These are phyloP conservation scores for Podilymbus podiceps DNA, from an alignment of 2,113 vertebrate species.

Conservation along the genomic window DNA sequence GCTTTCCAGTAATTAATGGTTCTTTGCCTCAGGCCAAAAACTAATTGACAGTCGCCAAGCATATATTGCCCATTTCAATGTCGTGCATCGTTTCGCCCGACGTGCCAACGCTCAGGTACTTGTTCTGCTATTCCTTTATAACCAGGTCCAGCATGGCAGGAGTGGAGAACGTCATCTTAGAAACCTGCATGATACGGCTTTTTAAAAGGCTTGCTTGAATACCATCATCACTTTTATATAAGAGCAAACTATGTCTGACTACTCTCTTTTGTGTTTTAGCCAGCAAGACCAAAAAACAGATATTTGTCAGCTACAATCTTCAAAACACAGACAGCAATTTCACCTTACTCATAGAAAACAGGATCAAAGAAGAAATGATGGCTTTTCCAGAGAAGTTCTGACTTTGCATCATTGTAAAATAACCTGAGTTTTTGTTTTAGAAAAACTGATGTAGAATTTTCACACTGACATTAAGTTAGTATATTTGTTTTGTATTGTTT, in stretches of 20 bases:
- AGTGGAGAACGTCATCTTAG: not conserved
- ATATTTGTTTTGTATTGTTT: constrained; percentile 3
- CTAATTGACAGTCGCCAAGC: not conserved
- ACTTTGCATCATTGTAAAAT: not conserved
- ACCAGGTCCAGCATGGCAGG: not conserved
- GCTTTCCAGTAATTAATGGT: not conserved
- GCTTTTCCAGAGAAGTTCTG: constrained; percentile 90
- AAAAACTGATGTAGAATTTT: constrained; percentile 28
- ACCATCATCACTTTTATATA: not conserved
- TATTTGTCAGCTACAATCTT: constrained; percentile 94
- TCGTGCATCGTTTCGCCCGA: not conserved
- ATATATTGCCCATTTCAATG: not conserved
- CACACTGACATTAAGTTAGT: not conserved
- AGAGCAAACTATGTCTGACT: not conserved
- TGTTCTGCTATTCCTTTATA: not conserved
- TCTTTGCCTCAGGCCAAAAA: not conserved
- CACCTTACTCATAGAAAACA: constrained; percentile 87
- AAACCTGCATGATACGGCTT: not conserved
- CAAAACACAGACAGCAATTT: constrained; percentile 82
- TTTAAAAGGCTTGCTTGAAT: not conserved
- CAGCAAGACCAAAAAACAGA: constrained; percentile 94
- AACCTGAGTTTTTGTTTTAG: not conserved
- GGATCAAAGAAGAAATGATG: constrained; percentile 93
- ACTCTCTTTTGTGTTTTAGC: constrained; percentile 76
- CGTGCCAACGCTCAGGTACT: fast-evolving